Evolutionary conservation across 1,140 invertebrate species (phyloP).

Genomic region (Ostrea edulis): DNA sequence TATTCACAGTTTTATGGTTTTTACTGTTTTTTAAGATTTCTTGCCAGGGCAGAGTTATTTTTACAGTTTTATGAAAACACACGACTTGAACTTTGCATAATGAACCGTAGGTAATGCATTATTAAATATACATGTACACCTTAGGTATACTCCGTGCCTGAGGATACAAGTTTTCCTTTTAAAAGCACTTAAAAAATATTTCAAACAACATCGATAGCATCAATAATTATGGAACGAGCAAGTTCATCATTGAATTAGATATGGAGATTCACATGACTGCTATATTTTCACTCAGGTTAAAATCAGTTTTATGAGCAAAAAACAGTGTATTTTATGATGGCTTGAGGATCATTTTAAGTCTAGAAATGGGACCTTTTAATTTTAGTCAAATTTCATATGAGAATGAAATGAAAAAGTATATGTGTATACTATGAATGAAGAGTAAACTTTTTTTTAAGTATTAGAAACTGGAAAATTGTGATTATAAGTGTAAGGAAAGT

Average conservation of each 20-base stretch:
- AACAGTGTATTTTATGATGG: background rate
- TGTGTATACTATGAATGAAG: no score
- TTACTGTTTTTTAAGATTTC: background rate
- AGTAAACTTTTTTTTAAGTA: no score
- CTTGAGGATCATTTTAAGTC: background rate
- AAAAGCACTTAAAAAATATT: slow-evolving; percentile 30
- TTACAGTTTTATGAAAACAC: background rate
- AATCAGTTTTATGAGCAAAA: slow-evolving; percentile 9
- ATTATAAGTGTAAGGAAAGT: no score
- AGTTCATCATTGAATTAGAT: slow-evolving; percentile 6
- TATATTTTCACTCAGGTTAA: background rate
- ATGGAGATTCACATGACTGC: background rate
- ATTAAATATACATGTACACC: background rate
- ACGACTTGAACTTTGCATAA: slow-evolving; percentile 10
- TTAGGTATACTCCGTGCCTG: background rate
- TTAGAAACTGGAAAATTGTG: no score
- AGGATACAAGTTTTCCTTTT: background rate
- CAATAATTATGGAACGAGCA: background rate
- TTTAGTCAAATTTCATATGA: no score
- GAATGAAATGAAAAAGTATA: no score
- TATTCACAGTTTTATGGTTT: slow-evolving; percentile 17
- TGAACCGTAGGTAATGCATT: background rate
- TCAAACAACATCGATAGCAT: background rate
- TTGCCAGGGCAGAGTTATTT: background rate
- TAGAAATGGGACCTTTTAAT: no score